These are phyloP conservation scores for Macroglossus sobrinus DNA, from an alignment of 2,113 vertebrate species.

Conservation along the genomic window DNA sequence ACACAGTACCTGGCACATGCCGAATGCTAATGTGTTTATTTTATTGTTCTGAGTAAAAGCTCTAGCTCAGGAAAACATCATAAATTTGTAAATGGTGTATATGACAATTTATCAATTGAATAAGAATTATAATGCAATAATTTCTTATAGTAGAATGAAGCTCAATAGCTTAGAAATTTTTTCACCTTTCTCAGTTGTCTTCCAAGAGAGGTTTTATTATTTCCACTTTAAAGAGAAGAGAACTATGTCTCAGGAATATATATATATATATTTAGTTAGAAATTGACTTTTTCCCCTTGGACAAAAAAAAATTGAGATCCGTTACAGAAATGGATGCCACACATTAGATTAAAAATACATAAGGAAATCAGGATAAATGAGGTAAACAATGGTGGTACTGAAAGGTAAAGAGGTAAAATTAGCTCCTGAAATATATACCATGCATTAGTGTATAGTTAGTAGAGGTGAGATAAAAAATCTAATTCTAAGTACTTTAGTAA, in stretches of 20 bases:
- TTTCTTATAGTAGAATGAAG: background rate
- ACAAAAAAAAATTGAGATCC: background rate
- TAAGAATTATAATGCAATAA: background rate
- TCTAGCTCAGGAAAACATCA: background rate
- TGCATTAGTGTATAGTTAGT: background rate
- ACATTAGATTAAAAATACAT: background rate
- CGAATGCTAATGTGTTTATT: background rate
- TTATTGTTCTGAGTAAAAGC: background rate
- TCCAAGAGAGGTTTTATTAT: background rate
- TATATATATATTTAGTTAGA: background rate
- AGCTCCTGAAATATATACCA: background rate
- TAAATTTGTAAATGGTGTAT: background rate
- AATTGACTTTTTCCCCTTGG: background rate
- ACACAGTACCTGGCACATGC: fast-evolving
- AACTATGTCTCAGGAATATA: background rate
- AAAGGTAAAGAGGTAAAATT: background rate
- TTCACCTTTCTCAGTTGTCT: background rate
- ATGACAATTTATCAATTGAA: background rate
- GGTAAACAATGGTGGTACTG: background rate
- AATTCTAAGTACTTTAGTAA: background rate
- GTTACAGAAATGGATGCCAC: background rate
- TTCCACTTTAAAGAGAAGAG: background rate
- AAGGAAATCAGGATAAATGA: background rate
- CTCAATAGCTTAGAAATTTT: background rate
- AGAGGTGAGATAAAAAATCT: background rate